Evolutionary conservation across 2,888 invertebrate genomes (phyloP), one percentile per base, ranked within the genome.

Genomic region (Drosophila vallismaia): DNA sequence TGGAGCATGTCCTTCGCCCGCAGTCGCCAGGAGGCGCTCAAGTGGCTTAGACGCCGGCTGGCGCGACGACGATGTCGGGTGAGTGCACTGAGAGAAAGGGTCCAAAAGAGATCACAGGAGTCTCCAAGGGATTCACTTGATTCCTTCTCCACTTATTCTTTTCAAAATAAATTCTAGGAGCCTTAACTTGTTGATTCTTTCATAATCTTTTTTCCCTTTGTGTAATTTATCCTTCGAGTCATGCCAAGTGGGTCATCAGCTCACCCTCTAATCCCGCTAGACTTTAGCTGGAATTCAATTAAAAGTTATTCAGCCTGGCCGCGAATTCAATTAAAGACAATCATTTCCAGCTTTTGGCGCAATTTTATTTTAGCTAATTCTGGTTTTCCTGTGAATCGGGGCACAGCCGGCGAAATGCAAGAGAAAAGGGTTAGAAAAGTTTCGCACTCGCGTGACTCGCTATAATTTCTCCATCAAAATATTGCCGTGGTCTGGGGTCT

Each of bases 1-100:
- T 71, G 77, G 64, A 78, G 70, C 60, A 91, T 90, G 90, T 88
- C 89, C 69, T 78, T 91, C 24, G 80, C 79, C 48, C 87, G 86
- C 55, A 80, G 83, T 38, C 88, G 84, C 33, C 77, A 74, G 63
- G 66, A 83, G 71, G 86, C 91, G 63, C 80, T 90, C 67, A 90
- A 90, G 67, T 91, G 91, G 90, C 90, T 91, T 78, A 88, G 83
- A 57, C 80, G 87, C 75, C 87, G 83, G 55, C 77, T 89, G 55
- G 59, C 77, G 64, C 74, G 83, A 50, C 71, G 76, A 58, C 80
- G 74, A 52, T 71, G 79, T 59, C 74, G 75, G 12, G 66, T 66
- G 45, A 40, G 64, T 70, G 49, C 62, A 50, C 46, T 4, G 40
- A 0, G 7, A 7, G 14, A 55, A 46, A 12, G 9, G 12, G 6